Evolutionary conservation across 2,888 invertebrate genomes (phyloP).

Genomic region (Sericinus montela): DNA sequence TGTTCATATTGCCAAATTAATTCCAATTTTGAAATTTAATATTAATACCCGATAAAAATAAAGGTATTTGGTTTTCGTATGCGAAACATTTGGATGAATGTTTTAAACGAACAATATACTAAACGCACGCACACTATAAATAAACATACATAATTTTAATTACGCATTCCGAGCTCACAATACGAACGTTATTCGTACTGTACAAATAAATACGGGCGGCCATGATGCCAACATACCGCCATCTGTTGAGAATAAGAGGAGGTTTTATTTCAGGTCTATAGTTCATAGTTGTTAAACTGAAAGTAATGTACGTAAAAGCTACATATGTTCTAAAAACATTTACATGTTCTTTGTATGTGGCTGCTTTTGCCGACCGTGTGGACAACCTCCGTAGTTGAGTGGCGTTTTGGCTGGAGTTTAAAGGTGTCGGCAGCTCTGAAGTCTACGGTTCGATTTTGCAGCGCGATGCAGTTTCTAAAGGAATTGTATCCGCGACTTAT

Average conservation of each 20-base stretch:
- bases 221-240: conserved; percentile 32
- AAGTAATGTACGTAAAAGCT: too few species aligned
- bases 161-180: conserved; percentile 28
- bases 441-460: too few species aligned
- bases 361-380: too few species aligned
- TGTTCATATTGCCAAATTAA: too few species aligned
- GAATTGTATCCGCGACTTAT: too few species aligned
- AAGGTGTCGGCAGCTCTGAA: too few species aligned
- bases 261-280: conserved; percentile 7
- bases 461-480: too few species aligned
- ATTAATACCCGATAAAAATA: neutral
- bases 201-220: conserved; percentile 35
- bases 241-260: conserved; percentile 31
- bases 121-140: conserved; percentile 12
- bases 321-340: too few species aligned
- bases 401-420: too few species aligned
- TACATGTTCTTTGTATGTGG: too few species aligned
- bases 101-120: conserved; percentile 18
- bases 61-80: neutral
- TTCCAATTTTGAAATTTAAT: too few species aligned
- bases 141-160: conserved; percentile 34
- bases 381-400: too few species aligned
- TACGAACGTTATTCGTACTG: conserved; percentile 25
- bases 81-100: conserved; percentile 7
- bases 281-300: conserved; percentile 8